Evolutionary conservation across 2,797 vertebrate species (phyloP), one percentile per base, ranked within the genome.

Genomic region (Helostoma temminkii): DNA sequence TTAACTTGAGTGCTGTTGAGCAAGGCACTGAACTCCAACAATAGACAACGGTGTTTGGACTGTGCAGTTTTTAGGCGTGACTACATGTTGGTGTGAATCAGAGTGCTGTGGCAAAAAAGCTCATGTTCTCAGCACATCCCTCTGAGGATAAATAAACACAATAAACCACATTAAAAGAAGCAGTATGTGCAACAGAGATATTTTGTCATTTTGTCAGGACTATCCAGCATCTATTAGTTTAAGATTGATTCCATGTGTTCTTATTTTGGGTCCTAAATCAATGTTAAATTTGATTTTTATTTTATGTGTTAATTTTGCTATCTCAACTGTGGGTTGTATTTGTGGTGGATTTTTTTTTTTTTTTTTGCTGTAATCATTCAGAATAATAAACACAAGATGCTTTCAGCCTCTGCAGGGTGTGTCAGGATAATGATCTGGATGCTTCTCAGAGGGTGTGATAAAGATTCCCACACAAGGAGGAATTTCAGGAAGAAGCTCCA

Each of bases 401-500:
- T 14, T 74, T 65, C 28, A 58, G 16, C 18, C 9, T 47, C 25
- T 56, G 1, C 0, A 1, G 11, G 25, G 19, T 59, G 41, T 43
- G 42, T 24, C 28, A 19, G 54, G 22, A 49, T 19, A 45, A 47
- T 37, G 30, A 48, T 68, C 12, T 52, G 34, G 19, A 8, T 48
- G 52, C 28, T 53, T 75, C 49, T 50, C 45, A 65, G 49, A 62
- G 32, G 32, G 41, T 54, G 32, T 55, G 58, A 64, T 25, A 28
- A 47, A 52, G 68, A 71, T 82, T 83, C 69, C 74, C 70, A 57
- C 56, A 52, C 57, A 55, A 75, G 59, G 52, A 70, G 71, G 88
- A 91, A 89, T 92, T 89, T 92, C 79, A 83, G 64, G 72, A 71
- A 59, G 76, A 80, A 65, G 72, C 82, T 86, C 78, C 53, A 91